A percentile compares a stretch with the other conserved stretches of the same genome.
Evolutionary conservation across 2,888 invertebrate species (phyloP).

Genomic region (Onchidella celtica): DNA sequence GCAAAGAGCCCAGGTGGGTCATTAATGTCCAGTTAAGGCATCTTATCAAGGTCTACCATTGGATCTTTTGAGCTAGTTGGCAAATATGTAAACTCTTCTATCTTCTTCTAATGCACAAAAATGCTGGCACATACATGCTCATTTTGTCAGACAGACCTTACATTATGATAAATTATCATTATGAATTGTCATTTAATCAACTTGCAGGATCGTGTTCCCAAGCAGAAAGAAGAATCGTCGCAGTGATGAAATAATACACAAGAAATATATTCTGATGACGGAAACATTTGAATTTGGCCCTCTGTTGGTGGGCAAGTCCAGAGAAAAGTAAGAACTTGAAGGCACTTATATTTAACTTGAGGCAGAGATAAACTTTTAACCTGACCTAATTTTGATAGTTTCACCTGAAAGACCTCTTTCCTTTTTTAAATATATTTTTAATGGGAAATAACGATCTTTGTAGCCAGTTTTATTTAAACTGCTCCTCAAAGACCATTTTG

Average conservation of each 20-base stretch:
- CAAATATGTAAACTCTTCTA: neutral
- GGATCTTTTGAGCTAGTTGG: too few relatives aligned
- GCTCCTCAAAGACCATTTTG: too few relatives aligned
- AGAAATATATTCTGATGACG: constrained; percentile 78
- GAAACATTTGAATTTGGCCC: constrained; percentile 81
- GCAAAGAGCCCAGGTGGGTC: constrained; percentile 78
- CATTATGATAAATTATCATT: too few relatives aligned
- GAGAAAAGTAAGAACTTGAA: constrained; percentile 75
- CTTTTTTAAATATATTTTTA: too few relatives aligned
- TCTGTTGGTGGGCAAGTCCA: constrained; percentile 78
- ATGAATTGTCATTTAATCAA: neutral
- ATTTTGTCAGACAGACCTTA: too few relatives aligned
- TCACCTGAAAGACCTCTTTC: too few relatives aligned
- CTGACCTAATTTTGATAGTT: too few relatives aligned
- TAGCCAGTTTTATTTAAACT: too few relatives aligned
- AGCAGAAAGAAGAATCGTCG: constrained; percentile 78
- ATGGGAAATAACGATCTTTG: too few relatives aligned
- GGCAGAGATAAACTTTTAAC: too few relatives aligned
- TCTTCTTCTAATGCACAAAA: neutral
- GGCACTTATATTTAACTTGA: neutral
- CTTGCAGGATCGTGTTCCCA: constrained; percentile 78
- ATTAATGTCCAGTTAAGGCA: neutral
- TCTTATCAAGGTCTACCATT: too few relatives aligned
- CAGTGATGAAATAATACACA: constrained; percentile 78
- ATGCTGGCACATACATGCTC: too few relatives aligned